Conservation (phyloP, 2,113 vertebrate species). For the Cryptotis parvus region DNA sequence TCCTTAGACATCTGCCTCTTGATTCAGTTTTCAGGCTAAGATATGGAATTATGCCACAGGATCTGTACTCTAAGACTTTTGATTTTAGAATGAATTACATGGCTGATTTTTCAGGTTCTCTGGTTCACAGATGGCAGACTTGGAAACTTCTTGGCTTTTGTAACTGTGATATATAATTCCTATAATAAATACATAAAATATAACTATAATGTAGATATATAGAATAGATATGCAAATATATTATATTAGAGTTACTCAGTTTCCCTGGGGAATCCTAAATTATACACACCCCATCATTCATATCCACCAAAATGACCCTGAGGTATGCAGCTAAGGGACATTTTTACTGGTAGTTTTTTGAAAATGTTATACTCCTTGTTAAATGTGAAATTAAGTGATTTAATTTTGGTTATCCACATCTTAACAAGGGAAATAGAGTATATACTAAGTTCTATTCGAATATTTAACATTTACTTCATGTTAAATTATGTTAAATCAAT, state of each 20-base stretch:
- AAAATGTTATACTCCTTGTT: not conserved
- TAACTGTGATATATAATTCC: not conserved
- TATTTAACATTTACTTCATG: constrained; percentile 20
- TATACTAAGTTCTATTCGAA: not conserved
- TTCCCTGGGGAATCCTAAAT: not conserved
- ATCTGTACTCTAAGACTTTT: not conserved
- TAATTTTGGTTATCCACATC: not conserved
- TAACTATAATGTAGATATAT: not conserved
- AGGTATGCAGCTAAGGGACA: not conserved
- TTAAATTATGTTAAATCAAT: constrained; percentile 8
- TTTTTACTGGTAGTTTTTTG: not conserved
- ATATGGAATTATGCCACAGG: not conserved
- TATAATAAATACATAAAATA: not conserved
- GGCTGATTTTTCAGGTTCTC: not conserved
- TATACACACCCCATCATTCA: not conserved
- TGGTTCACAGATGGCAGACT: not conserved
- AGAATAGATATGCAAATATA: not conserved
- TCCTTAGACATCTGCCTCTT: not conserved
- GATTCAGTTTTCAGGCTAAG: not conserved
- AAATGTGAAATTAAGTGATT: not conserved
- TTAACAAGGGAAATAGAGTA: not conserved
- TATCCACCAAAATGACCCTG: not conserved
- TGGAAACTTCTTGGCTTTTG: not conserved
- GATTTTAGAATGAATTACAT: not conserved
- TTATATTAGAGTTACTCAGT: not conserved